phyloP scores from a whole-genome alignment of 2,888 invertebrate genomes.

The Maniola hyperantus region DNA sequence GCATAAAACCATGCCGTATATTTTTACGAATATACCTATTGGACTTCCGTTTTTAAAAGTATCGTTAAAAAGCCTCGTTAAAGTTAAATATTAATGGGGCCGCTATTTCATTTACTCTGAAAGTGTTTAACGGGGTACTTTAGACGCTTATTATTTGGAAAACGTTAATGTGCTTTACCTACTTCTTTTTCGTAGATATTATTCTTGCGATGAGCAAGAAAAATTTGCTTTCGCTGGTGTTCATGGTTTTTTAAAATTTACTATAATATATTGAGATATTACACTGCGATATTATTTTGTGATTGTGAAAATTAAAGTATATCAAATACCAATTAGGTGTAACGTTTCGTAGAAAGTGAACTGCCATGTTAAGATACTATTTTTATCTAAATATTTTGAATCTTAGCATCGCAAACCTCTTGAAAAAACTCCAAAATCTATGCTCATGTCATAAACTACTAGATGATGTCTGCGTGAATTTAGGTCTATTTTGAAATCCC shows the following conservation, averaged over 20 bases:
- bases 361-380: too few species aligned
- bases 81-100: conserved; percentile 43
- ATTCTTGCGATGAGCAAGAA: conserved; percentile 8
- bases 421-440: neutral
- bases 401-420: too few species aligned
- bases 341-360: too few species aligned
- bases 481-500: too few species aligned
- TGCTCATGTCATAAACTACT: too few species aligned
- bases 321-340: too few species aligned
- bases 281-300: too few species aligned
- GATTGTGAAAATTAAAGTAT: too few species aligned
- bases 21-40: conserved; percentile 46
- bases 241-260: too few species aligned
- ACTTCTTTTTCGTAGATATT: conserved; percentile 15
- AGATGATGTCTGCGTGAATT: too few species aligned
- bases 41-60: conserved; percentile 40
- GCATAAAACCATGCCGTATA: conserved; percentile 43
- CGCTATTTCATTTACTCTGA: conserved; percentile 38
- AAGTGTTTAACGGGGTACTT: conserved; percentile 35
- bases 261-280: too few species aligned
- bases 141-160: conserved; percentile 34
- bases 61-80: conserved; percentile 43
- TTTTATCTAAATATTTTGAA: too few species aligned
- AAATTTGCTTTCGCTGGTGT: neutral
- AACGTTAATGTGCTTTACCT: conserved; percentile 34